Percentiles rank a stretch among this genome's conserved stretches.
These are phyloP conservation scores for Hypsibius dujardini DNA, from an alignment of 1,140 invertebrate species.

Conservation along the genomic window DNA sequence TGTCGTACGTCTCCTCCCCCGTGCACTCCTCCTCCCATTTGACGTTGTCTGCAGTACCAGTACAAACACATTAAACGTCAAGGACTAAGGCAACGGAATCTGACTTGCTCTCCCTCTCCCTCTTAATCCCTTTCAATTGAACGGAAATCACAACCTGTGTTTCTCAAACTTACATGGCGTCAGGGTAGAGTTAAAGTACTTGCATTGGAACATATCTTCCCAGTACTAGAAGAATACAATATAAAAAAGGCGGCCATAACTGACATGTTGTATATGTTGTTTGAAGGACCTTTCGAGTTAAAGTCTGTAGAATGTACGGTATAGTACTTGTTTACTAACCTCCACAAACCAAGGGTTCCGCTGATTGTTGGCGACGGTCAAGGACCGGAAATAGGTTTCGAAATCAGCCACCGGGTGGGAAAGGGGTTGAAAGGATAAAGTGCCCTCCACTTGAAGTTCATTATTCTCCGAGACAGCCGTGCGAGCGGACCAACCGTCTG, in stretches of 20 bases:
- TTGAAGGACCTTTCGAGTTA: no score
- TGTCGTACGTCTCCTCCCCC: constrained; percentile 43
- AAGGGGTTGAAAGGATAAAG: constrained; percentile 70
- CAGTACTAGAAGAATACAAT: no score
- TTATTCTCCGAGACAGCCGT: constrained; percentile 69
- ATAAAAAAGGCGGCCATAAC: no score
- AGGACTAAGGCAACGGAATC: no score
- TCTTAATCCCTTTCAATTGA: no score
- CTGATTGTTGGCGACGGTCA: constrained; percentile 65
- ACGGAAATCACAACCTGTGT: no score
- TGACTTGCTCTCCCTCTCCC: no score
- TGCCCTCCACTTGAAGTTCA: constrained; percentile 52
- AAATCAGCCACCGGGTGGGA: constrained; percentile 69
- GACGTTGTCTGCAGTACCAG: no score
- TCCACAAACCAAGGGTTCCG: constrained; percentile 83
- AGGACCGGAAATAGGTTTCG: constrained; percentile 63
- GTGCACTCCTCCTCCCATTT: constrained; percentile 49
- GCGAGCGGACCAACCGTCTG: constrained; percentile 74
- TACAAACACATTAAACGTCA: no score
- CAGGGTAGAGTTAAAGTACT: constrained; percentile 44
- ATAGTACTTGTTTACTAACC: no score
- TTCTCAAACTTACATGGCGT: constrained; percentile 81
- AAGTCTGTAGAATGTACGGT: no score
- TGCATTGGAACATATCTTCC: constrained; percentile 71
- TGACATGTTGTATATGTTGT: no score